These are phyloP conservation scores for Anabacerthia variegaticeps DNA, from an alignment of 2,797 vertebrate species.

Conservation along the genomic window DNA sequence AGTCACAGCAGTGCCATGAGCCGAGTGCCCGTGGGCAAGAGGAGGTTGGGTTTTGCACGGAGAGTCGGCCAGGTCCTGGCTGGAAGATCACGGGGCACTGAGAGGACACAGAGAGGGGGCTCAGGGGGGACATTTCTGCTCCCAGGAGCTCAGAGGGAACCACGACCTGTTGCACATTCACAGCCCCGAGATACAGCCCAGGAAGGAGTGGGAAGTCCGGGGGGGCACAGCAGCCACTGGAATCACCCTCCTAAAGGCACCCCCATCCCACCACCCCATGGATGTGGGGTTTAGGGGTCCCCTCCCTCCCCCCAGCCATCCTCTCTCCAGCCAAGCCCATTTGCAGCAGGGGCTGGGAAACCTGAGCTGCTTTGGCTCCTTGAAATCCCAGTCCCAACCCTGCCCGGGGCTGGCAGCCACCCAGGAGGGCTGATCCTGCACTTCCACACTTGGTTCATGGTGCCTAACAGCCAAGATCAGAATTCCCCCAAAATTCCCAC, in stretches of 20 bases:
- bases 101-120: accelerated
- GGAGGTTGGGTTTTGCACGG: background rate
- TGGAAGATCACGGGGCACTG: background rate
- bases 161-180: background rate
- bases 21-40: background rate
- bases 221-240: accelerated
- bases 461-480: background rate
- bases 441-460: accelerated
- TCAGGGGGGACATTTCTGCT: background rate
- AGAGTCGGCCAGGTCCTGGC: too few species aligned
- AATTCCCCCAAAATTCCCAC: background rate
- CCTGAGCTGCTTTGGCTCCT: background rate
- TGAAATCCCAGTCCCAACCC: background rate
- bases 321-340: background rate
- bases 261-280: background rate
- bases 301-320: accelerated
- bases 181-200: background rate
- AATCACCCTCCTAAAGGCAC: background rate
- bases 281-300: accelerated
- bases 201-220: accelerated
- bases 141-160: background rate
- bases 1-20: accelerated
- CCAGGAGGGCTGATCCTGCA: background rate
- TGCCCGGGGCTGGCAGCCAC: background rate
- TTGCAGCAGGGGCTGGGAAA: background rate